Conservation (phyloP, 2,113 vertebrate genomes). For the Pteruthius melanotis region DNA sequence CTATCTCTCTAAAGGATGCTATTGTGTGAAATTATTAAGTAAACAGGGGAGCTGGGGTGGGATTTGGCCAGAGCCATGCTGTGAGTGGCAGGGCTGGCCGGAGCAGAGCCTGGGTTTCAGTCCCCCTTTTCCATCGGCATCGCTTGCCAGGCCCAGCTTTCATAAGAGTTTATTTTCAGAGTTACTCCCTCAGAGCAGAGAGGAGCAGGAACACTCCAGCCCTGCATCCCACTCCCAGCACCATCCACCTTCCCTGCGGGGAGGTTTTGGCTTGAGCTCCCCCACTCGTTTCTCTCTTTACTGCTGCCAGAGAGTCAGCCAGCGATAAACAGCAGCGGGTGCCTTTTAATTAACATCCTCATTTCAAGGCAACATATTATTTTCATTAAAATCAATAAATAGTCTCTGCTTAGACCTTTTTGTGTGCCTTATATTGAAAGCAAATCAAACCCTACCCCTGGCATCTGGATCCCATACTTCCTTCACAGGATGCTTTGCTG, state of each 20-base stretch:
- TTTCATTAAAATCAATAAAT: conserved; percentile 57
- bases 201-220: neutral
- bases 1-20: conserved; percentile 17
- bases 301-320: conserved; percentile 44
- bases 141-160: neutral
- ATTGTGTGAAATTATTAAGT: conserved; percentile 41
- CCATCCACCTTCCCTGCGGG: conserved; percentile 27
- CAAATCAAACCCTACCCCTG: neutral
- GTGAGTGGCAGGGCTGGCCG: neutral
- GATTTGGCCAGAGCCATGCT: neutral
- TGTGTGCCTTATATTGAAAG: neutral
- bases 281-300: neutral
- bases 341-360: conserved; percentile 57
- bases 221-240: neutral
- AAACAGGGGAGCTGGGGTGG: neutral
- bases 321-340: conserved; percentile 42
- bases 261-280: conserved; percentile 27
- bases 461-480: conserved; percentile 41
- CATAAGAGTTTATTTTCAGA: neutral
- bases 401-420: conserved; percentile 3
- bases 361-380: conserved; percentile 41
- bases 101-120: neutral
- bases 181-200: neutral
- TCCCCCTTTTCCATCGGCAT: neutral
- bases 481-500: neutral